phyloP scores from a whole-genome alignment of 2,797 vertebrate species.

The Phataginus tricuspis region DNA sequence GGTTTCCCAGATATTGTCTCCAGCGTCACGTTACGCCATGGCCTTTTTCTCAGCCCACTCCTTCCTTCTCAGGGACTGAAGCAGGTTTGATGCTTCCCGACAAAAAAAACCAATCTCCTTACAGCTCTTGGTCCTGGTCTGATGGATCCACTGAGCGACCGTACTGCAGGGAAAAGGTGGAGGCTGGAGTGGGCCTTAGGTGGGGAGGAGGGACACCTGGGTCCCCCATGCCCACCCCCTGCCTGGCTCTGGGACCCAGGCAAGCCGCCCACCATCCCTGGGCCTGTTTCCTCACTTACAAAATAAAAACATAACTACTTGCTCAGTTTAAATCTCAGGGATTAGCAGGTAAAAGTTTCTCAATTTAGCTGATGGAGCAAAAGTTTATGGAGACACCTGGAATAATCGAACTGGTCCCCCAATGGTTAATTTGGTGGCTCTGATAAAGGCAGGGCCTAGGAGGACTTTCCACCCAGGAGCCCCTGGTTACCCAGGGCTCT shows the following conservation, averaged over 20 bases:
- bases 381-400: slow-evolving; percentile 38
- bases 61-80: not conserved
- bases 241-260: not conserved
- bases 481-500: not conserved
- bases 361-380: not conserved
- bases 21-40: not conserved
- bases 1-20: not conserved
- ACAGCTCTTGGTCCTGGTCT: not conserved
- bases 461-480: not conserved
- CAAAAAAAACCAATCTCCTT: not conserved
- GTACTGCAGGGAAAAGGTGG: too few species aligned
- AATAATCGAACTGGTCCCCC: slow-evolving; percentile 35
- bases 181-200: too few species aligned
- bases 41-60: not conserved
- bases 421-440: slow-evolving; percentile 26
- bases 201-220: not conserved
- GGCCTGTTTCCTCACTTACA: slow-evolving; percentile 7
- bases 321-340: not conserved
- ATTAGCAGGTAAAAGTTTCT: not conserved
- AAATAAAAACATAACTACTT: not conserved
- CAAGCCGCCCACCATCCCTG: not conserved
- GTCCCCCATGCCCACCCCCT: too few species aligned
- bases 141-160: accelerated
- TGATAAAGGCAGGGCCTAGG: not conserved
- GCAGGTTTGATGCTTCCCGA: not conserved